phyloP scores from a whole-genome alignment of 1,140 invertebrate species.

The Procambarus virginalis region DNA sequence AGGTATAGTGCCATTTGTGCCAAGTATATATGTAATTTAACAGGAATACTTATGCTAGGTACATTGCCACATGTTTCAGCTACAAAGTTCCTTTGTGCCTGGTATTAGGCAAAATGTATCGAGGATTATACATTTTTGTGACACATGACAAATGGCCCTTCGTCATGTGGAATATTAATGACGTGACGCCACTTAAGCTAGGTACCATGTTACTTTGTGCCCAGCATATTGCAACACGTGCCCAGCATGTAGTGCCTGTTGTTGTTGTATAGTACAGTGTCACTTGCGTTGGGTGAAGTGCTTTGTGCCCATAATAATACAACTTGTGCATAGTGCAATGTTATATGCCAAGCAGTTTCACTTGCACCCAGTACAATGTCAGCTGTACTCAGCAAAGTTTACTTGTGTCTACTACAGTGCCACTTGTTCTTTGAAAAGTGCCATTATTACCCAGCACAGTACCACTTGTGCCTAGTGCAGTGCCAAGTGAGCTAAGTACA shows the following conservation, averaged over 20 bases:
- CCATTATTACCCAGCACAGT: not conserved
- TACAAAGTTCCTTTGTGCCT: not conserved
- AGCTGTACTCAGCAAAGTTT: not conserved
- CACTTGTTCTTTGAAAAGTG: not conserved
- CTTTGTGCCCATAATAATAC: not conserved
- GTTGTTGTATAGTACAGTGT: too few relatives aligned
- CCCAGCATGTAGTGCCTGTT: too few relatives aligned
- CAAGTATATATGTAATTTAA: not conserved
- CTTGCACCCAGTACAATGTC: not conserved
- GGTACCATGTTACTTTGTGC: too few relatives aligned
- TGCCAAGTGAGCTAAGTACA: not conserved
- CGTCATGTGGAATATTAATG: too few relatives aligned
- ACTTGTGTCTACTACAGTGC: not conserved
- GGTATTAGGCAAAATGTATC: too few relatives aligned
- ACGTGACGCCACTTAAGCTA: too few relatives aligned
- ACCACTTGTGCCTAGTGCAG: not conserved
- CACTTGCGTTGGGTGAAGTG: too few relatives aligned
- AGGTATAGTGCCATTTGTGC: constrained; percentile 12
- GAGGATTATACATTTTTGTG: too few relatives aligned
- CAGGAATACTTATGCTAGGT: constrained; percentile 1
- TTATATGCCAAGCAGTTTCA: not conserved
- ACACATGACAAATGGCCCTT: too few relatives aligned
- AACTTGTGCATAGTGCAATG: constrained; percentile 18
- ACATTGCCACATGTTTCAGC: not conserved
- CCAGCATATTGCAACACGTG: too few relatives aligned